phyloP scores from a whole-genome alignment of 2,797 vertebrate species.

The Loris lydekkerianus region DNA sequence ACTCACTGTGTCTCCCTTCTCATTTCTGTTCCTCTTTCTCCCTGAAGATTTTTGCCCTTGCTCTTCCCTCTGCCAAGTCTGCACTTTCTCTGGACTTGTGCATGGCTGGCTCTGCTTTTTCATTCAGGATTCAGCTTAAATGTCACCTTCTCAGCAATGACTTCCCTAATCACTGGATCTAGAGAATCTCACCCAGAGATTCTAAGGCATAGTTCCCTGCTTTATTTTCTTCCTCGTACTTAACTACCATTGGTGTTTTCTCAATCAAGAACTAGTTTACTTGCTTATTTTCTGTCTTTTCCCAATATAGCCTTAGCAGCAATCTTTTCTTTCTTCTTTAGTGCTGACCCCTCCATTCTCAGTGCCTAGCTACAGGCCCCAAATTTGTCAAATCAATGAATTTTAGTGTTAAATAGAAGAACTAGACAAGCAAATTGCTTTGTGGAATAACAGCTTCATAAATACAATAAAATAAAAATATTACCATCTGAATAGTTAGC shows the following conservation, averaged over 20 bases:
- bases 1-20: background rate
- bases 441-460: background rate
- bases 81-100: background rate
- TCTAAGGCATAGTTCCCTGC: background rate
- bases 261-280: background rate
- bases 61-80: background rate
- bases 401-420: background rate
- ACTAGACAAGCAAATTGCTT: background rate
- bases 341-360: background rate
- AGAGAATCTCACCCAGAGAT: background rate
- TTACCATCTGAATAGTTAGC: background rate
- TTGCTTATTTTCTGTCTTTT: background rate
- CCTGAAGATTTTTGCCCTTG: background rate
- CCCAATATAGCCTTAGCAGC: background rate
- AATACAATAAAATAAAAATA: constrained; percentile 29
- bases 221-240: background rate
- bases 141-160: background rate
- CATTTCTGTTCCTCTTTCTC: background rate
- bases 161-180: background rate
- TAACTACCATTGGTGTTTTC: background rate
- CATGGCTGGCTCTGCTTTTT: background rate
- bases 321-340: background rate
- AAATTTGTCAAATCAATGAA: background rate
- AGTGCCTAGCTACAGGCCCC: no score
- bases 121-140: background rate